Conservation (phyloP, 1,140 invertebrate genomes). For the Drosophila bipectinata region DNA sequence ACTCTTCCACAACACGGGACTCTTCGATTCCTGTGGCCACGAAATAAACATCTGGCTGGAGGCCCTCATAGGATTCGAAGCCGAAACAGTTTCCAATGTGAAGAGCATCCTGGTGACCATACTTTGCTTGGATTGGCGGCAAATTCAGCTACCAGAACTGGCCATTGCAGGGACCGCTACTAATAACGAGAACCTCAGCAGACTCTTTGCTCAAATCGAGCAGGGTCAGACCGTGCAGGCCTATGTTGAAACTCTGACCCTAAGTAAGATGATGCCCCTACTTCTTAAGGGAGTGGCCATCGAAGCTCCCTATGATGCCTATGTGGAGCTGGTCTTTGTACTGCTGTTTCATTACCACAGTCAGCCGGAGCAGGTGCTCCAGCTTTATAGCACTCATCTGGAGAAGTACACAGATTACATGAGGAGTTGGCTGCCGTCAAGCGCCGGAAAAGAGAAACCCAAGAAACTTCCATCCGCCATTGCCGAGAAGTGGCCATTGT, state of each 20-base stretch:
- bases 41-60: slow-evolving; percentile 89
- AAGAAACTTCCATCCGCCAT: slow-evolving; percentile 27
- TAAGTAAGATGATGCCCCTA: slow-evolving; percentile 74
- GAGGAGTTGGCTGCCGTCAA: slow-evolving; percentile 48
- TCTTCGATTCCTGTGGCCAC: slow-evolving; percentile 86
- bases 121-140: slow-evolving; percentile 47
- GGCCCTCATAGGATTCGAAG: slow-evolving; percentile 76
- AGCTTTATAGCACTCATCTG: slow-evolving; percentile 53
- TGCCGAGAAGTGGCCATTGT: slow-evolving; percentile 43
- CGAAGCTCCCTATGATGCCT: slow-evolving; percentile 57
- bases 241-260: slow-evolving; percentile 67
- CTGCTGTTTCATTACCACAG: slow-evolving; percentile 78
- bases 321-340: slow-evolving; percentile 70
- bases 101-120: slow-evolving; percentile 57
- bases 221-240: slow-evolving; percentile 74
- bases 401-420: slow-evolving; percentile 53
- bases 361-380: slow-evolving; percentile 59
- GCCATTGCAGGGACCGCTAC: slow-evolving; percentile 23
- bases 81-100: slow-evolving; percentile 53
- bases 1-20: slow-evolving; percentile 86
- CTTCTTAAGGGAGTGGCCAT: slow-evolving; percentile 67
- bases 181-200: slow-evolving; percentile 60
- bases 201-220: slow-evolving; percentile 75
- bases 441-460: neutral
- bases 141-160: slow-evolving; percentile 49